Evolutionary conservation across 2,113 vertebrate genomes (phyloP), one percentile per base, ranked within the genome.

Genomic region (Dryoscopus gambensis): DNA sequence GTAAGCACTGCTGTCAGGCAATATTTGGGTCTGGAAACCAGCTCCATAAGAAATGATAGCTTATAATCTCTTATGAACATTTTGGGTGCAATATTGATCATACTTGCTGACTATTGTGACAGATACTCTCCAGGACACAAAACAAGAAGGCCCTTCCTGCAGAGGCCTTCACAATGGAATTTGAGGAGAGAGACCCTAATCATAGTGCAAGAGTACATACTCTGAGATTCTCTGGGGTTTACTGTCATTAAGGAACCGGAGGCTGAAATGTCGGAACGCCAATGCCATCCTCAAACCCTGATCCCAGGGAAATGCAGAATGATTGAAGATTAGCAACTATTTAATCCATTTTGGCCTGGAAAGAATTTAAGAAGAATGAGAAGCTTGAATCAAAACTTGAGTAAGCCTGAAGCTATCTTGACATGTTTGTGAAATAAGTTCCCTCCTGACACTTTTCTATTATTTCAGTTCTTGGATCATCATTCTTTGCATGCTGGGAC

Each of bases 401-500:
- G 65, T 92, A 92, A 94, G 93, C 95, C 95, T 92, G 57, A 89
- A 93, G 95, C 92, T 90, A 91, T 87, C 95, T 78, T 94, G 82
- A 91, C 59, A 90, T 88, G 60, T 96, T 96, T 96, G 71, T 63
- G 88, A 93, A 93, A 78, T 82, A 75, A 96, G 96, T 96, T 96
- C 93, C 83, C 68, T 92, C 80, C 46, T 1, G 9, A 96, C 90
- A 94, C 92, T 93, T 92, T 88, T 74, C 93, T 92, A 96, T 96
- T 96, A 96, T 96, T 96, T 92, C n/a, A 4, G 77, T 68, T 93
- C 95, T 92, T 96, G 93, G 92, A 96, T 93, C 92, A 90, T 96
- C 95, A 96, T 96, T 96, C 93, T 96, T 96, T 93, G 90, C 96
- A 90, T 81, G 95, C 95, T 96, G 95, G 60, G 95, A 86, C 71